phyloP scores from a whole-genome alignment of 2,888 invertebrate species.

The Coecobrya sp. region DNA sequence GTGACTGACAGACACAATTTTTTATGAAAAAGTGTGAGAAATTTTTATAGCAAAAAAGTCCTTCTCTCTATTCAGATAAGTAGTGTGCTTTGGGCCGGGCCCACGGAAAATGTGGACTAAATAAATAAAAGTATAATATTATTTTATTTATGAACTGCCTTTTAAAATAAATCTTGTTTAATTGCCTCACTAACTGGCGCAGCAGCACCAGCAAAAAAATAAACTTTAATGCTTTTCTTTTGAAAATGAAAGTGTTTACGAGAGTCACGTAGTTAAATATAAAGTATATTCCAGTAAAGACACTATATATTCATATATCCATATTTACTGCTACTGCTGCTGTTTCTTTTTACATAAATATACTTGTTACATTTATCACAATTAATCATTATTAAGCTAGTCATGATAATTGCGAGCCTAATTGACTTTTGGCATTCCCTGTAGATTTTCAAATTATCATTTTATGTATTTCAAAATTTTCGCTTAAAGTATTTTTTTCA shows the following conservation, averaged over 20 bases:
- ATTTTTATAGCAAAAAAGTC: background rate
- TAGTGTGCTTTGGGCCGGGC: background rate
- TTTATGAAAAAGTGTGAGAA: slow-evolving; percentile 1
- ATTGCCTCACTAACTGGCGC: background rate
- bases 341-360: no score
- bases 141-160: background rate
- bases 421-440: slow-evolving; percentile 70
- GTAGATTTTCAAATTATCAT: slow-evolving; percentile 6
- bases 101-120: slow-evolving; percentile 27
- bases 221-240: background rate
- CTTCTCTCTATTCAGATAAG: no score
- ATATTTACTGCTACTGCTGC: no score
- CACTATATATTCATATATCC: no score
- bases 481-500: background rate
- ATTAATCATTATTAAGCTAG: slow-evolving; percentile 45
- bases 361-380: background rate
- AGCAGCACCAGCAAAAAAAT: background rate
- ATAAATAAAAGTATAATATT: background rate
- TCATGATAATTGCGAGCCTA: background rate
- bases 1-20: background rate
- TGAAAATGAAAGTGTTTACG: slow-evolving; percentile 44
- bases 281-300: slow-evolving; percentile 1
- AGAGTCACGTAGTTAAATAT: slow-evolving; percentile 12
- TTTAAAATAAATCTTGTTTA: slow-evolving; percentile 26
- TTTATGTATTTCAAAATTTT: background rate